Evolutionary conservation across 2,888 invertebrate genomes (phyloP).

Genomic region (Rhagophthalmus giganteus): DNA sequence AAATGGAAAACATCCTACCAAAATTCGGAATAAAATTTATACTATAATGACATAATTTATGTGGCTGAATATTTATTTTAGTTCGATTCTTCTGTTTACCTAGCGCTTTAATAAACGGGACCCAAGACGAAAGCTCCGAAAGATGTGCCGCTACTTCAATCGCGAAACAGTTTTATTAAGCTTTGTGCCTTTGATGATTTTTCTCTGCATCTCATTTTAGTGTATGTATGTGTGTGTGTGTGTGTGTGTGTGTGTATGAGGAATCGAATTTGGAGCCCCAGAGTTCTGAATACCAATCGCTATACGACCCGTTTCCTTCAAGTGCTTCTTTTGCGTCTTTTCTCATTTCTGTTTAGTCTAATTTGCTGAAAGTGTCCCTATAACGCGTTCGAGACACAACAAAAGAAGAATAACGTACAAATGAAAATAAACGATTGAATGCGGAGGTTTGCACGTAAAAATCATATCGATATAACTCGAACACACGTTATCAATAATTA

Average conservation of each 20-base stretch:
- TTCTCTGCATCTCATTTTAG: conserved; percentile 58
- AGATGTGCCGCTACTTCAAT: conserved; percentile 41
- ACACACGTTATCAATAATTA: neutral
- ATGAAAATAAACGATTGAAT: too few species aligned
- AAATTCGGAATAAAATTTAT: conserved; percentile 43
- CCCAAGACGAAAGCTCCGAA: conserved; percentile 27
- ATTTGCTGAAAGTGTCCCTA: conserved; percentile 23
- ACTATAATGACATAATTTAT: too few species aligned
- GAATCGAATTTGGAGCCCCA: conserved; percentile 56
- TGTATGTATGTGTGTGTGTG: conserved; percentile 42
- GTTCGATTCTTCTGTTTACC: conserved; percentile 35
- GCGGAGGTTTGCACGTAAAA: too few species aligned
- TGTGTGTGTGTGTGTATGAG: conserved; percentile 42
- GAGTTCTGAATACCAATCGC: conserved; percentile 57
- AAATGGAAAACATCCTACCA: conserved; percentile 42
- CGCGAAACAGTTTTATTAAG: conserved; percentile 49
- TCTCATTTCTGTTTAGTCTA: conserved; percentile 31
- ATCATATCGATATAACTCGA: too few species aligned
- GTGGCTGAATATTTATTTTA: conserved; percentile 53
- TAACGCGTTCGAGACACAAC: conserved; percentile 22
- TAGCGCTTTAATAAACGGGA: conserved; percentile 31
- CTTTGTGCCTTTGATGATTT: conserved; percentile 58
- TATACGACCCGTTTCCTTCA: conserved; percentile 45
- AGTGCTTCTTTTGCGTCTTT: conserved; percentile 31
- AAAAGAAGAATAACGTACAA: neutral